A percentile compares a stretch with the other conserved stretches of the same genome.
phyloP scores from a whole-genome alignment of 2,797 vertebrate species.

The Bradypodion pumilum region DNA sequence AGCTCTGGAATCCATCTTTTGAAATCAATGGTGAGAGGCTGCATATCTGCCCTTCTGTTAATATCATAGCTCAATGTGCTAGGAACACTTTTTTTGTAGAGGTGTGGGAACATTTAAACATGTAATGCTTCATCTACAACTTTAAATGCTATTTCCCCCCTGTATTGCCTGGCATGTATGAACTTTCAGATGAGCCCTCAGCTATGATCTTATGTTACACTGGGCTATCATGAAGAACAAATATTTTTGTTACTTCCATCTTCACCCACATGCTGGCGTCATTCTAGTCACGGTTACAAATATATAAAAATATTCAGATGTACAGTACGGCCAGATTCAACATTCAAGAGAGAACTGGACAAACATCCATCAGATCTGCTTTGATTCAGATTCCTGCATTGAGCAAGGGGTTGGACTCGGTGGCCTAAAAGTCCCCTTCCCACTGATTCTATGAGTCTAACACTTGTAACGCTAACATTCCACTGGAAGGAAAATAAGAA shows the following conservation, averaged over 20 bases:
- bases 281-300: not conserved
- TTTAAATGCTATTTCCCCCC: not conserved
- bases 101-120: not conserved
- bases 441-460: too few species aligned
- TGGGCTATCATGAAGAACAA: not conserved
- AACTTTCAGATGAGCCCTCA: not conserved
- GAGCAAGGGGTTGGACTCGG: too few species aligned
- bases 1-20: not conserved
- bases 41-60: not conserved
- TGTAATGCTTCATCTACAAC: too few species aligned
- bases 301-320: not conserved
- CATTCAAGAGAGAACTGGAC: too few species aligned
- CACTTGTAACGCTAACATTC: not conserved
- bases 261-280: not conserved
- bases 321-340: too few species aligned
- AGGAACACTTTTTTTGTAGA: too few species aligned
- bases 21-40: not conserved
- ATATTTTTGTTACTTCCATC: too few species aligned
- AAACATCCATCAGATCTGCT: too few species aligned
- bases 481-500: not conserved
- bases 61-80: too few species aligned
- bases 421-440: too few species aligned
- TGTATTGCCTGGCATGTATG: not conserved
- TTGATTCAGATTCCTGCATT: too few species aligned
- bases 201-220: not conserved